A percentile compares a stretch with the other conserved stretches of the same genome.
These are phyloP conservation scores for Cephalopterus ornatus DNA, from an alignment of 2,113 vertebrate genomes.

Conservation along the genomic window DNA sequence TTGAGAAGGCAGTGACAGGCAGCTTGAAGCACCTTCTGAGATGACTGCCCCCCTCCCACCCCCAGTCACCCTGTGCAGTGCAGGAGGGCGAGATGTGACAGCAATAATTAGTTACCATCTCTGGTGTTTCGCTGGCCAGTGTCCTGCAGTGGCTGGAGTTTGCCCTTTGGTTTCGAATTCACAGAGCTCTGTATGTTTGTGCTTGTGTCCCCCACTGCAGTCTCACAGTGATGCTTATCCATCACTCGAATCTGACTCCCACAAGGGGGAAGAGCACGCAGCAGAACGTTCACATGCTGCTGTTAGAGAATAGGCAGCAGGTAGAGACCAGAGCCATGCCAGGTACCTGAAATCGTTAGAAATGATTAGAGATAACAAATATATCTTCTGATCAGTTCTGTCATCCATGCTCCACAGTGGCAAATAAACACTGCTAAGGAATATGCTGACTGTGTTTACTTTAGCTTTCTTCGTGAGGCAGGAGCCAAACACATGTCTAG, in stretches of 20 bases:
- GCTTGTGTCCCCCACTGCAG: background rate
- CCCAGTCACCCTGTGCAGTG: background rate
- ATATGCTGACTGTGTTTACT: background rate
- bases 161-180: background rate
- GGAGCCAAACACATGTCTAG: background rate
- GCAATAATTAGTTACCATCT: background rate
- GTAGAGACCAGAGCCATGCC: background rate
- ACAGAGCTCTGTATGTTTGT: background rate
- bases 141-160: background rate
- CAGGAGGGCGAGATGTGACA: background rate
- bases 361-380: background rate
- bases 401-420: background rate
- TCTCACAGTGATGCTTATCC: background rate
- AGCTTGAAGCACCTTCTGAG: background rate
- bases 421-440: background rate
- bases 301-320: background rate
- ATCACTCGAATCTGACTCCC: background rate
- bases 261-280: background rate
- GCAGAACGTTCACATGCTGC: background rate
- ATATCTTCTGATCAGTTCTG: background rate
- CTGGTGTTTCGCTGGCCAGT: background rate
- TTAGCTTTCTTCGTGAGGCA: background rate
- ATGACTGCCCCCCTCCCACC: background rate
- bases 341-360: background rate
- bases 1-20: background rate